phyloP scores from a whole-genome alignment of 2,888 invertebrate genomes.

The Cataglyphis rosenhaueri region DNA sequence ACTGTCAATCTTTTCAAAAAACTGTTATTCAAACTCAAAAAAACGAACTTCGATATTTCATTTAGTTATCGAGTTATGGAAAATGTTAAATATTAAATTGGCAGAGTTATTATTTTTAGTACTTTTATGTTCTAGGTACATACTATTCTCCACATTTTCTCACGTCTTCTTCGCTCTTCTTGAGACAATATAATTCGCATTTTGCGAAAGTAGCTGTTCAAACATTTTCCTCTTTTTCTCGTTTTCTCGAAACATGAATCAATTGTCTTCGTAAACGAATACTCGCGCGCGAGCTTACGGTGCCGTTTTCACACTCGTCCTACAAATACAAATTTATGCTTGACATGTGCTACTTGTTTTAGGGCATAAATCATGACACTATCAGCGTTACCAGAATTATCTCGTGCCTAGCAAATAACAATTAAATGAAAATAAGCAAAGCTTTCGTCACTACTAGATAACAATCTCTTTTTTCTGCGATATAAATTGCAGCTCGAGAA shows the following conservation, averaged over 20 bases:
- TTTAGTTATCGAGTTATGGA: too few species aligned
- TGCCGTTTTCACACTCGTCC: conserved; percentile 24
- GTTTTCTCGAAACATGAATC: not conserved
- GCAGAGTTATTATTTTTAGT: not conserved
- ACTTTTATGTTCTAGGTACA: not conserved
- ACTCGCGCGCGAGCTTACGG: not conserved
- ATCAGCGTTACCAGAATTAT: conserved; percentile 45
- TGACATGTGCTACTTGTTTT: conserved; percentile 67
- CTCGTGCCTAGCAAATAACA: not conserved
- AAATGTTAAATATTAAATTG: too few species aligned
- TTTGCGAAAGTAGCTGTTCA: not conserved
- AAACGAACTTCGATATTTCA: not conserved
- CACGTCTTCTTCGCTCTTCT: not conserved
- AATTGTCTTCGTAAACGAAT: conserved; percentile 18
- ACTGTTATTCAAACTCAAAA: too few species aligned
- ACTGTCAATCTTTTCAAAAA: not conserved
- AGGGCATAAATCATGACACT: conserved; percentile 59
- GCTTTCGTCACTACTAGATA: not conserved
- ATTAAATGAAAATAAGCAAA: conserved; percentile 9
- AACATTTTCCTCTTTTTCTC: not conserved
- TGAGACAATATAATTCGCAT: conserved; percentile 1
- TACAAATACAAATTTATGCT: conserved; percentile 71
- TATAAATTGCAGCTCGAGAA: conserved; percentile 22
- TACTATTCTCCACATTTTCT: not conserved
- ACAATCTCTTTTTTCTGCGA: not conserved